A percentile compares a stretch with the other conserved stretches of the same genome.
Conservation (phyloP, 2,113 vertebrate genomes). For the Promerops cafer region DNA sequence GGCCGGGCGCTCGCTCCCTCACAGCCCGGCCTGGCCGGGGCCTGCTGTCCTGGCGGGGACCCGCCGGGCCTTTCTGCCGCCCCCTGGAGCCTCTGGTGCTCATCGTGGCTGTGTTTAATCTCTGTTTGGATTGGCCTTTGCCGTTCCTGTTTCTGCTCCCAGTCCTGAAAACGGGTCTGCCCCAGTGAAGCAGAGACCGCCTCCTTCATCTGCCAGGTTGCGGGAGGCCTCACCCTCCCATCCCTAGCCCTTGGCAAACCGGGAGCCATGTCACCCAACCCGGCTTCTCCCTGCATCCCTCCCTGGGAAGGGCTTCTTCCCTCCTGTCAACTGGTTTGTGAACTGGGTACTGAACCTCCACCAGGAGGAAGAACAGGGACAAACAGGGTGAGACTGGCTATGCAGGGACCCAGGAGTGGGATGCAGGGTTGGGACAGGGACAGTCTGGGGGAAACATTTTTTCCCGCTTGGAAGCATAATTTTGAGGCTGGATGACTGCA, state of each 20-base stretch:
- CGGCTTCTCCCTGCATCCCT: fast-evolving
- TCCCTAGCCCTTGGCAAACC: not conserved
- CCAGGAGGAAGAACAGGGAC: not conserved
- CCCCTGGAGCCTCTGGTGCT: not conserved
- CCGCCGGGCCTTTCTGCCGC: not conserved
- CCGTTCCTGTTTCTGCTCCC: not conserved
- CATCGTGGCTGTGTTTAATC: not conserved
- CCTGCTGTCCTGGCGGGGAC: not conserved
- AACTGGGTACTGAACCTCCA: not conserved
- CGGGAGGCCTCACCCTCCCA: not conserved
- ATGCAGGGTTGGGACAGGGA: not conserved
- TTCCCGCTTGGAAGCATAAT: not conserved
- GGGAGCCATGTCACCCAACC: not conserved
- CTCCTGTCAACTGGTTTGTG: not conserved
- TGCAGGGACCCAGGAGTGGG: not conserved
- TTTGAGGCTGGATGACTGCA: not conserved
- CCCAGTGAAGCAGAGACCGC: not conserved
- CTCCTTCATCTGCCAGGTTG: not conserved
- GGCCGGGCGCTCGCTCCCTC: not conserved
- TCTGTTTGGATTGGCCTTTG: not conserved
- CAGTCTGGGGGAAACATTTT: not conserved
- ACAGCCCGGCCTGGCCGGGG: not conserved
- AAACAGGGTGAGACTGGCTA: not conserved
- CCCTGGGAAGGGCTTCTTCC: not conserved
- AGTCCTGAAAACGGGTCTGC: not conserved